Evolutionary conservation across 2,113 vertebrate species (phyloP), one percentile per base, ranked within the genome.

Genomic region (Ictalurus furcatus): DNA sequence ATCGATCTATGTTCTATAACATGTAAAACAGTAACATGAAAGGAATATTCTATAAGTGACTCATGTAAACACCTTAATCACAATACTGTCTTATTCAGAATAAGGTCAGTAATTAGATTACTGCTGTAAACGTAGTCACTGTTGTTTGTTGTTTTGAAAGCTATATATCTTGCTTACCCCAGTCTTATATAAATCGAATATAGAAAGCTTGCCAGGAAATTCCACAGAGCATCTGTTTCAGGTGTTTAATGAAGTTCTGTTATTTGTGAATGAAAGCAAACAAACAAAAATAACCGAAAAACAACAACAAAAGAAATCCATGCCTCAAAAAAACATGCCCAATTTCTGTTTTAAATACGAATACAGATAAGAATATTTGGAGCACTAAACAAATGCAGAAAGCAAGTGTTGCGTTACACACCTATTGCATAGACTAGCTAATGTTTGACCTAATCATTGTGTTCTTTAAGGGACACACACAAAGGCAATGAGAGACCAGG

Each of bases 401-500:
- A 80, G 28, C 25, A 59, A 59, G n/a, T 11, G 13, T 17, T 54
- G 11, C 5, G 6, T 82, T 82, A 2, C 19, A 40, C 5, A 6
- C 1, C 2, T 12, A 12, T 59, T 84, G 0, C 2, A 17, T n/a
- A 34, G n/a, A 71, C 6, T 54, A 21, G 30, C 87, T 85, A n/a
- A 25, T 84, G 12, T 74, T 87, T 17, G 0, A 88, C 73, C 67
- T 61, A 37, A 56, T 40, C 30, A 21, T 54, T 28, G 61, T 85
- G 6, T 48, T 86, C 48, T 23, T 87, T 58, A 30, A 96, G 95
- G 88, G 95, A 95, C 5, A 85, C 59, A 7, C 93, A 90, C 89
- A 95, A 95, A 93, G 92, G 84, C 76, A 93, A 93, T 8, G 96
- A 96, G 1, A 93, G 96, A 85, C 96, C 96, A 84, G 96, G 96